Percentiles rank a stretch among this genome's conserved stretches.
These are phyloP conservation scores for Drosophila chauvacae DNA, from an alignment of 1,140 invertebrate species.

Conservation along the genomic window DNA sequence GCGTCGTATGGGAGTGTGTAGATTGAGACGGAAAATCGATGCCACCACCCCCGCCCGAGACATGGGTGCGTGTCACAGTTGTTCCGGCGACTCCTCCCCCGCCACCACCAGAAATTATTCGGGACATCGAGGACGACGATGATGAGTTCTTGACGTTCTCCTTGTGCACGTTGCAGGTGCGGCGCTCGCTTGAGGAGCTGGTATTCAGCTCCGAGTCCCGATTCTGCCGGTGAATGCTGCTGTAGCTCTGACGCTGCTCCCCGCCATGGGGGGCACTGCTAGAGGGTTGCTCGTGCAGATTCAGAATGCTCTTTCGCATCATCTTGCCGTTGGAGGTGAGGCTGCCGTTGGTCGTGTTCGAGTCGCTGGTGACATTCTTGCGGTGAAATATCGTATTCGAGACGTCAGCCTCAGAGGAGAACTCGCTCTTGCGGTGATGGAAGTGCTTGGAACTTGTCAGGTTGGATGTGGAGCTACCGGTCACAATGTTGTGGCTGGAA, in stretches of 20 bases:
- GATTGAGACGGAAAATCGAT: conserved; percentile 87
- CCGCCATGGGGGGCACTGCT: conserved; percentile 50
- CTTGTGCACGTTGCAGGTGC: conserved; percentile 89
- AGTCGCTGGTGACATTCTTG: conserved; percentile 85
- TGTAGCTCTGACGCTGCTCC: conserved; percentile 91
- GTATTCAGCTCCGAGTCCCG: conserved; percentile 83
- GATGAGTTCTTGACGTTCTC: conserved; percentile 78
- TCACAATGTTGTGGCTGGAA: conserved; percentile 29
- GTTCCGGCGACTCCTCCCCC: conserved; percentile 83
- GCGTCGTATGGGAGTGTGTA: conserved; percentile 85
- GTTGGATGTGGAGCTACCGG: conserved; percentile 35
- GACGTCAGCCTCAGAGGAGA: conserved; percentile 90
- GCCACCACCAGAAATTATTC: conserved; percentile 67
- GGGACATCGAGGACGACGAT: conserved; percentile 52
- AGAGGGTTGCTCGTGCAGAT: conserved; percentile 88
- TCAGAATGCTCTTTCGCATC: conserved; percentile 91
- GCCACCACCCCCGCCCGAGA: conserved; percentile 88
- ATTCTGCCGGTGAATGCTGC: conserved; percentile 89
- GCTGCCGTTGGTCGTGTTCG: conserved; percentile 84
- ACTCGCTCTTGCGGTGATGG: conserved; percentile 89
- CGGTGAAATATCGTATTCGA: conserved; percentile 91
- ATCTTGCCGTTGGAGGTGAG: conserved; percentile 91
- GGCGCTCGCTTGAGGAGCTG: conserved; percentile 86
- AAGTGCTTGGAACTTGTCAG: conserved; percentile 67
- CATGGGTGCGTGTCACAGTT: conserved; percentile 88